Conservation (phyloP, 1,140 invertebrate species). For the Pseudomyrmex concolor region DNA sequence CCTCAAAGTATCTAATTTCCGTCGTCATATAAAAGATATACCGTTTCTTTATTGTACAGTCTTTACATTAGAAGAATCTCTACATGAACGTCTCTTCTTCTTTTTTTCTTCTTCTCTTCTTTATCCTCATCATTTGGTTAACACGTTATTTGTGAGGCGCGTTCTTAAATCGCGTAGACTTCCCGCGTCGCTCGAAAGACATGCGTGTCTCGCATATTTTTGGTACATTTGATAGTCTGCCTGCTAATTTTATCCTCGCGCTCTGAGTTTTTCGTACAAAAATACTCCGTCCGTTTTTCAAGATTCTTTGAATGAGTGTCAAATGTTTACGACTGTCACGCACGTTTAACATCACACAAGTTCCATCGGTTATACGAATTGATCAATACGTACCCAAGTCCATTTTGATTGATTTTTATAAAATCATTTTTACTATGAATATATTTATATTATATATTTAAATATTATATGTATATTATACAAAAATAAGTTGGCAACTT, state of each 20-base stretch:
- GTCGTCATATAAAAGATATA: constrained; percentile 41
- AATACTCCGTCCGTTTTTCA: constrained; percentile 14
- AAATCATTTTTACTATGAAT: background rate
- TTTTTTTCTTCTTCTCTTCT: background rate
- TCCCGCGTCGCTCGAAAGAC: background rate
- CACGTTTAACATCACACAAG: constrained; percentile 23
- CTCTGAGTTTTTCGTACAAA: background rate
- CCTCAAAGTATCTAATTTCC: constrained; percentile 55
- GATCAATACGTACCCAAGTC: background rate
- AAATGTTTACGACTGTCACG: constrained; percentile 44
- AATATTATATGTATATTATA: background rate
- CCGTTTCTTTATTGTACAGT: constrained; percentile 45
- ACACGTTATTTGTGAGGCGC: background rate
- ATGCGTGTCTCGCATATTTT: constrained; percentile 29
- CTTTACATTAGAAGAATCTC: constrained; percentile 34
- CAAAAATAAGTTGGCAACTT: background rate
- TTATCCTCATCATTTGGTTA: background rate
- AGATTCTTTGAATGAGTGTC: constrained; percentile 46
- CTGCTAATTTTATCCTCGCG: constrained; percentile 11
- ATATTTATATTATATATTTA: background rate
- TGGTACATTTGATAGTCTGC: constrained; percentile 1
- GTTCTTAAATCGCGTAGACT: constrained; percentile 11
- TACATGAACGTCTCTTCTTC: background rate
- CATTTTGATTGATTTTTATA: background rate
- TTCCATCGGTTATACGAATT: constrained; percentile 46